Evolutionary conservation across 1,140 invertebrate genomes (phyloP), one percentile per base, ranked within the genome.

Genomic region (Trigoniulus corallinus): DNA sequence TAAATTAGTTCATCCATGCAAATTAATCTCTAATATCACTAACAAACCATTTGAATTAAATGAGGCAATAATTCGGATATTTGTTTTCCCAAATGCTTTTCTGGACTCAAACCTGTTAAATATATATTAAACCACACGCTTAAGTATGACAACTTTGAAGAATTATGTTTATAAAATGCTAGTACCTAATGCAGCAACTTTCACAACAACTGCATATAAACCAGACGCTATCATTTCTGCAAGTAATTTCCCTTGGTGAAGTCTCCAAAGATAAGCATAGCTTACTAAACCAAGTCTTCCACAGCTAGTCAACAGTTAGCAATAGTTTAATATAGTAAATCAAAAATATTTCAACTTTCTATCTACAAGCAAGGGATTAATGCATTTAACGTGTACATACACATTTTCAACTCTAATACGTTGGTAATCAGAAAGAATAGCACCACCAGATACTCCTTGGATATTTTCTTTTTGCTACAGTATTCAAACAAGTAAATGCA

Each of bases 391-490:
- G 7, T 7, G 15, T 51, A 75, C 82, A 79, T 82, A 92, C 78
- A 98, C 91, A 82, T 95, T 89, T 78, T 98, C 92, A 51, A 98
- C 91, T 62, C 95, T 76, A 58, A 92, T 77, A 68, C 92, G 78
- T 73, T 99, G 95, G 72, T 98, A 98, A 70, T 94, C 88, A 53
- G 93, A 98, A 52, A 96, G 73, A 67, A 99, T 96, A 54, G 95
- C 94, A 54, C 95, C 95, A 57, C 88, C 88, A 53, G 92, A 83
- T 51, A 99, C 89, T 56, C 82, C 94, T 67, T 95, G 84, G 65
- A 93, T 75, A 59, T 80, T 68, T 58, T 87, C 70, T 64, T 81
- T 76, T 61, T 81, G 74, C 82, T 89, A 64, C n/a, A n/a, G n/a
- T n/a, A n/a, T n/a, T n/a, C n/a, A n/a, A n/a, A n/a, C n/a, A n/a